Evolutionary conservation across 2,797 vertebrate species (phyloP).

Genomic region (Danio kyathit): DNA sequence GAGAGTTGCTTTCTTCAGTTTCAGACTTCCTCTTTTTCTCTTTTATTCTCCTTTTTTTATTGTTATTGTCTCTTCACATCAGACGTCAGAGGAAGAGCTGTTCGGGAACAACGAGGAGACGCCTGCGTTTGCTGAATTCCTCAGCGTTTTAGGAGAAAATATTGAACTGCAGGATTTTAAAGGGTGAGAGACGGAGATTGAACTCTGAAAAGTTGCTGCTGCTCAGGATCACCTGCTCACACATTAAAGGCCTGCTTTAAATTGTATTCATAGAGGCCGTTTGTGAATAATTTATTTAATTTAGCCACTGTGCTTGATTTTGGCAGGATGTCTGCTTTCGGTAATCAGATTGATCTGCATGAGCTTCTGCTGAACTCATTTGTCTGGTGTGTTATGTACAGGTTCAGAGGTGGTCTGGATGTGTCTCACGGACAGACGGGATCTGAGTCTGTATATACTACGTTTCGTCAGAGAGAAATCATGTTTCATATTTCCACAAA

Average conservation of each 20-base stretch:
- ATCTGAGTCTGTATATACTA: slow-evolving; percentile 91
- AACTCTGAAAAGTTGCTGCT: slow-evolving; percentile 11
- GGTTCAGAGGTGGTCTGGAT: slow-evolving; percentile 96
- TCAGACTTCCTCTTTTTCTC: not conserved
- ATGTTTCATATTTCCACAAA: slow-evolving; percentile 99
- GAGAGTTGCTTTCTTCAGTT: slow-evolving; percentile 57
- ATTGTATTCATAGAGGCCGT: not conserved
- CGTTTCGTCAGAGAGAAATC: slow-evolving; percentile 94
- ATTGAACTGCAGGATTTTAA: slow-evolving; percentile 96
- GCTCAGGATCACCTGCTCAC: slow-evolving; percentile 7
- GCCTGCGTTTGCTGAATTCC: slow-evolving; percentile 90
- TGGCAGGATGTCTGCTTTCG: not conserved
- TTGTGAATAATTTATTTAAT: slow-evolving; percentile 36
- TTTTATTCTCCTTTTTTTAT: not conserved
- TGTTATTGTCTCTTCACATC: not conserved
- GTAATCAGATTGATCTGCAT: slow-evolving; percentile 2
- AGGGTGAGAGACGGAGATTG: slow-evolving; percentile 78
- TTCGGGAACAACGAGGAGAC: slow-evolving; percentile 97
- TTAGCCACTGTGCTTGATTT: slow-evolving; percentile 1
- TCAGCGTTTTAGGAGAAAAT: slow-evolving; percentile 88
- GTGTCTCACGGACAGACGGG: slow-evolving; percentile 96
- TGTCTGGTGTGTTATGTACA: slow-evolving; percentile 63
- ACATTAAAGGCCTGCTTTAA: slow-evolving; percentile 20
- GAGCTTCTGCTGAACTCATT: slow-evolving; percentile 5
- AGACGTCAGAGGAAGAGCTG: slow-evolving; percentile 94